Evolutionary conservation across 2,113 vertebrate species (phyloP).

Genomic region (Gila orcuttii): DNA sequence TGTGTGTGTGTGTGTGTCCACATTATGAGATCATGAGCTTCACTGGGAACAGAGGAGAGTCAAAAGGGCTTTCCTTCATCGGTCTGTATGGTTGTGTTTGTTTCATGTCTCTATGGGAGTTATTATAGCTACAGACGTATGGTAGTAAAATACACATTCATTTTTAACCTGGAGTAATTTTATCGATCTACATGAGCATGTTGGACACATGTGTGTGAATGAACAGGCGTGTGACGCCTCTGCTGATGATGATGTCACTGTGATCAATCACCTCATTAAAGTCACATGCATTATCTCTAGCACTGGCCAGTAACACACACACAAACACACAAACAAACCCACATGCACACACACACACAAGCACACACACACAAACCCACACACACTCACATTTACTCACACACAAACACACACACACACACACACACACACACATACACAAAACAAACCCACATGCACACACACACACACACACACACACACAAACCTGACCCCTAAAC

Average conservation of each 20-base stretch:
- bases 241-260: conserved; percentile 5
- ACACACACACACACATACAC: too few relatives aligned
- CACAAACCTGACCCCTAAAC: too few relatives aligned
- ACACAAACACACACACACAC: too few relatives aligned
- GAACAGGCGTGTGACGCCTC: conserved; percentile 2
- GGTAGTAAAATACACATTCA: not conserved
- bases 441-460: too few relatives aligned
- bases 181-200: not conserved
- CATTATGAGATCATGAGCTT: not conserved
- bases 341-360: too few relatives aligned
- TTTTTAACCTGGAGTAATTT: not conserved
- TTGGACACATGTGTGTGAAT: not conserved
- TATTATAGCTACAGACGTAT: not conserved
- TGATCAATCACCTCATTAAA: conserved; percentile 1
- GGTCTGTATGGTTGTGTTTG: not conserved
- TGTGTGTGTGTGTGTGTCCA: not conserved
- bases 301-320: not conserved
- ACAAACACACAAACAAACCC: not conserved
- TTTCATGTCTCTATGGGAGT: not conserved
- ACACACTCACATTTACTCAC: too few relatives aligned
- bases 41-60: not conserved
- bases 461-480: too few relatives aligned
- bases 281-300: not conserved
- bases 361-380: too few relatives aligned
- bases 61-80: not conserved